Evolutionary conservation across 2,888 invertebrate genomes (phyloP), one percentile per base, ranked within the genome.

Genomic region (Parascotia fuliginaria): DNA sequence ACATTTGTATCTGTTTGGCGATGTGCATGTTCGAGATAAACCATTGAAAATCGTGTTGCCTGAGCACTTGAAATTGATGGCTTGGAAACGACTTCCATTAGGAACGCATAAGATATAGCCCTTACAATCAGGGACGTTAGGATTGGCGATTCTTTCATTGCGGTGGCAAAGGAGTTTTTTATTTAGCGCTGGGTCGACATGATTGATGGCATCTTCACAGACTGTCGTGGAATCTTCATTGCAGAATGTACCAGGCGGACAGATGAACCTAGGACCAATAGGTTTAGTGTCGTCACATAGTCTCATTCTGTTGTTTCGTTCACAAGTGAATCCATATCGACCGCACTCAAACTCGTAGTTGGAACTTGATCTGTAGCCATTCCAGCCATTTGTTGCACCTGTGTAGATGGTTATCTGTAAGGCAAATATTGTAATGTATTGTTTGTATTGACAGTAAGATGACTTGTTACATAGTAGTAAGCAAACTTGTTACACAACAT

Each of bases 81-180:
- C 89, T 75, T 90, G 89, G 59, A 89, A 89, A 27, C 85, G 83
- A 46, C 82, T 84, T 53, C 83, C 88, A 57, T 87, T 90, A 0
- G 88, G 82, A 14, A 92, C 86, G 59, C 92, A 92, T 0, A 92
- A 71, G 31, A 92, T 90, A 60, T 92, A 92, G 5, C 90, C 91
- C 68, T 92, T 92, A 67, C 92, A 92, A 2, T 79, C 84, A 0
- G 88, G 81, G 0, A 91, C 86, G 43, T 70, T 86, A 0, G 89
- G 84, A 48, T 92, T 92, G 0, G 86, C 87, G 6, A 92, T 79
- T 52, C 92, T 80, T 64, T 92, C 89, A 49, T 87, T 83, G 40
- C 83, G 80, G 24, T 81, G 78, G 45, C 90, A 91, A 7, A 80
- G 77, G 1, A 89, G 65, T 9, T 72, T 78, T 49, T 77, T 81